These are phyloP conservation scores for Phoebastria nigripes DNA, from an alignment of 2,797 vertebrate genomes.

Conservation along the genomic window DNA sequence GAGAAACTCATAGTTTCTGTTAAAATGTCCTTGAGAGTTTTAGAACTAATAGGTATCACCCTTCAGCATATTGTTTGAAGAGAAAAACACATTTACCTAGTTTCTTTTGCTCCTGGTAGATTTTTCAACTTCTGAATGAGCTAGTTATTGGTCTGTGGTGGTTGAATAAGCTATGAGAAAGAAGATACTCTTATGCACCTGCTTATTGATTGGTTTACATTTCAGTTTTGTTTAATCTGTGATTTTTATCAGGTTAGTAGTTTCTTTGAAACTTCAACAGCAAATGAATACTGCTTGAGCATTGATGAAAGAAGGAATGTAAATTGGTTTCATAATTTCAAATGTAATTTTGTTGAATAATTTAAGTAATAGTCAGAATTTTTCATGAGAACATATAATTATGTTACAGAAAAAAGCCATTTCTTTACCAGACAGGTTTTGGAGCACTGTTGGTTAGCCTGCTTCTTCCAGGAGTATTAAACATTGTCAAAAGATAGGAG, in stretches of 20 bases:
- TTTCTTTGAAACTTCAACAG: not conserved
- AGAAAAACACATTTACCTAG: not conserved
- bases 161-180: not conserved
- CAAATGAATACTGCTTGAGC: not conserved
- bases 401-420: not conserved
- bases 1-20: not conserved
- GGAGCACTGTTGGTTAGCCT: not conserved
- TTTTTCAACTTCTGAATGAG: not conserved
- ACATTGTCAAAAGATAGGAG: not conserved
- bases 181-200: not conserved
- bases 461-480: not conserved
- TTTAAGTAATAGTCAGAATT: not conserved
- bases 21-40: not conserved
- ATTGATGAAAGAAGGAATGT: not conserved
- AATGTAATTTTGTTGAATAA: not conserved
- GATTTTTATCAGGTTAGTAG: not conserved
- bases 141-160: not conserved
- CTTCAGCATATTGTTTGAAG: not conserved
- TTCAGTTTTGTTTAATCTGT: not conserved
- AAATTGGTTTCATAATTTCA: not conserved
- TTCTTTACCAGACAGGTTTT: not conserved
- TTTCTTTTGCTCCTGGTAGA: not conserved
- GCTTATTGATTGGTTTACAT: not conserved
- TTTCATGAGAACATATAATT: not conserved
- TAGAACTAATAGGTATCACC: not conserved